A percentile compares a stretch with the other conserved stretches of the same genome.
phyloP scores from a whole-genome alignment of 2,113 vertebrate genomes.

The Trematomus loennbergii region DNA sequence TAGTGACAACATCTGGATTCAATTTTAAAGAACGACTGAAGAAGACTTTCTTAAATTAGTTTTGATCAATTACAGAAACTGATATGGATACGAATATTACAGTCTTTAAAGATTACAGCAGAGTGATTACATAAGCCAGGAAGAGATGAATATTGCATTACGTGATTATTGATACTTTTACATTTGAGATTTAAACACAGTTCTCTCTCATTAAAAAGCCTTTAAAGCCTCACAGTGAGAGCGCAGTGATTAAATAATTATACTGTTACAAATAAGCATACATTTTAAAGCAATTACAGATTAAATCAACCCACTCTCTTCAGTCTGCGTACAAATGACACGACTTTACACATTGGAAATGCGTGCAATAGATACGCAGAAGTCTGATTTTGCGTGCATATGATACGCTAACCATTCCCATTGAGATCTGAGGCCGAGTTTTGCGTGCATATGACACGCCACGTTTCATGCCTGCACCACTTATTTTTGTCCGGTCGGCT shows the following conservation, averaged over 20 bases:
- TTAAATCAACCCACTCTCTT: too few relatives aligned
- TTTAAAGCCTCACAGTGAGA: slow-evolving; percentile 12
- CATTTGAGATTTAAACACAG: not conserved
- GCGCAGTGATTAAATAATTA: slow-evolving; percentile 11
- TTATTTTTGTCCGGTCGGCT: too few relatives aligned
- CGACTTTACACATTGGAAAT: too few relatives aligned
- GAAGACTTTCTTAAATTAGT: not conserved
- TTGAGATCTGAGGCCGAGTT: too few relatives aligned
- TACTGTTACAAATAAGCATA: not conserved
- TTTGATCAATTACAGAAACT: not conserved
- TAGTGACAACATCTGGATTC: slow-evolving; percentile 1
- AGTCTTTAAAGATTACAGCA: not conserved
- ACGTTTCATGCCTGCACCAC: too few relatives aligned
- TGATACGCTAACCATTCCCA: too few relatives aligned
- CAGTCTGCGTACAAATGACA: too few relatives aligned
- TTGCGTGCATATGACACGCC: too few relatives aligned
- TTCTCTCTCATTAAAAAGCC: slow-evolving; percentile 9
- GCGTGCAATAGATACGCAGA: too few relatives aligned
- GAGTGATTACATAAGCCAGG: not conserved
- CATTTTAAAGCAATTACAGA: slow-evolving; percentile 11
- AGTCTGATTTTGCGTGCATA: too few relatives aligned
- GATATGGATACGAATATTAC: not conserved
- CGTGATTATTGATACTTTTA: not conserved
- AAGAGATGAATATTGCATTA: not conserved
- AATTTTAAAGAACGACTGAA: not conserved